Conservation (phyloP, 2,797 vertebrate genomes). For the Siniperca scherzeri region DNA sequence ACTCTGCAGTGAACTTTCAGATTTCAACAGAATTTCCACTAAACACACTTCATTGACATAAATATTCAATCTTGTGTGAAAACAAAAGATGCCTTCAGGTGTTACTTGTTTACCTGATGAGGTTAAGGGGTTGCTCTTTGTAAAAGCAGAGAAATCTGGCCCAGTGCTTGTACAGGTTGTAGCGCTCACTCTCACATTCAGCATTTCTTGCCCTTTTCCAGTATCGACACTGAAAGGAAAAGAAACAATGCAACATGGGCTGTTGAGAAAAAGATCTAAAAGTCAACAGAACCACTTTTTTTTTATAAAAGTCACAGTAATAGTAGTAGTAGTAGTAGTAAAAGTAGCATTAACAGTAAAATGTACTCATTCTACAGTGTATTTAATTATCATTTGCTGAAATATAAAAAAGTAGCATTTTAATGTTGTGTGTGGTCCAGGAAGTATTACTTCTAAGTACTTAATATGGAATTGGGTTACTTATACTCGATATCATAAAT, state of each 20-base stretch:
- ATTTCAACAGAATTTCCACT: background rate
- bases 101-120: slow-evolving; percentile 89
- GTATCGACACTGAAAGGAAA: slow-evolving; percentile 89
- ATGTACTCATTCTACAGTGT: background rate
- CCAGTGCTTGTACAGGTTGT: slow-evolving; percentile 91
- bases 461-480: slow-evolving; percentile 15
- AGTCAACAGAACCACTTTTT: background rate
- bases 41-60: background rate
- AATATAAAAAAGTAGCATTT: background rate
- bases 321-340: background rate
- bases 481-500: slow-evolving; percentile 8
- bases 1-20: background rate
- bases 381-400: background rate
- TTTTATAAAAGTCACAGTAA: too few species aligned
- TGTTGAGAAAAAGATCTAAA: slow-evolving; percentile 1
- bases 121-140: slow-evolving; percentile 96
- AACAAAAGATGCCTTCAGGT: too few species aligned
- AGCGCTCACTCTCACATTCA: slow-evolving; percentile 90
- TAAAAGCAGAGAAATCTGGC: slow-evolving; percentile 93
- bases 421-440: background rate
- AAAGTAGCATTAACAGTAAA: background rate
- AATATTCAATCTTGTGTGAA: background rate
- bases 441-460: background rate
- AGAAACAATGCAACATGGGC: background rate
- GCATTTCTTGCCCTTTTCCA: slow-evolving; percentile 89